Evolutionary conservation across 2,888 invertebrate species (phyloP).

Genomic region (Microctonus hyperodae): DNA sequence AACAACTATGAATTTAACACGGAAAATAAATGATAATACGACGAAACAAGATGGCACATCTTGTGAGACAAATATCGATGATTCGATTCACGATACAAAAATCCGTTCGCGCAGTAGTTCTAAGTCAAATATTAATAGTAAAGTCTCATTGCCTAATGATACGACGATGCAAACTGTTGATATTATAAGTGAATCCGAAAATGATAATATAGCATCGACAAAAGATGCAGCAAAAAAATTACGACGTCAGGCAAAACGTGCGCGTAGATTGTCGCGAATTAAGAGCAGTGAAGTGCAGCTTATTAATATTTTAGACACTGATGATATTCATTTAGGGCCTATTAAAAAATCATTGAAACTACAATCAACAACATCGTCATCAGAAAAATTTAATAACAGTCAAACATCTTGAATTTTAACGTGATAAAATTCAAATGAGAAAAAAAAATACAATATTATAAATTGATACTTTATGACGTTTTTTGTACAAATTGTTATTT

Average conservation of each 20-base stretch:
- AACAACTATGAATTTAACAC: conserved; percentile 26
- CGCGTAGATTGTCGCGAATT: conserved; percentile 18
- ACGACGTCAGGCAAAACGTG: conserved; percentile 14
- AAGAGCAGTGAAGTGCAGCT: conserved; percentile 41
- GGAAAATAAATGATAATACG: conserved; percentile 24
- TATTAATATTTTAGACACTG: conserved; percentile 40
- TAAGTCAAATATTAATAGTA: conserved; percentile 26
- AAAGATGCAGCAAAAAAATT: conserved; percentile 15
- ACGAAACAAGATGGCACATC: conserved; percentile 1
- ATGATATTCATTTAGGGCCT: conserved; percentile 43
- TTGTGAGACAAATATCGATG: background rate
- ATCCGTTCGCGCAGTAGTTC: conserved; percentile 18
- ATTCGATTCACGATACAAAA: conserved; percentile 15
- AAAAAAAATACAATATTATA: too few species aligned
- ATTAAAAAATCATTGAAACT: conserved; percentile 42
- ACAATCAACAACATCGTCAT: conserved; percentile 30
- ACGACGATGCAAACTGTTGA: conserved; percentile 34
- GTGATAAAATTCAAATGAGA: too few species aligned
- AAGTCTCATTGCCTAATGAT: background rate
- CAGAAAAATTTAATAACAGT: conserved; percentile 47
- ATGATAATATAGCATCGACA: conserved; percentile 21
- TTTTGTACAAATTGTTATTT: background rate
- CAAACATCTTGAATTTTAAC: conserved; percentile 39
- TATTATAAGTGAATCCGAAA: conserved; percentile 49
- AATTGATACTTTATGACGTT: background rate